Evolutionary conservation across 2,113 vertebrate genomes (phyloP).

Genomic region (Oryctolagus cuniculus): DNA sequence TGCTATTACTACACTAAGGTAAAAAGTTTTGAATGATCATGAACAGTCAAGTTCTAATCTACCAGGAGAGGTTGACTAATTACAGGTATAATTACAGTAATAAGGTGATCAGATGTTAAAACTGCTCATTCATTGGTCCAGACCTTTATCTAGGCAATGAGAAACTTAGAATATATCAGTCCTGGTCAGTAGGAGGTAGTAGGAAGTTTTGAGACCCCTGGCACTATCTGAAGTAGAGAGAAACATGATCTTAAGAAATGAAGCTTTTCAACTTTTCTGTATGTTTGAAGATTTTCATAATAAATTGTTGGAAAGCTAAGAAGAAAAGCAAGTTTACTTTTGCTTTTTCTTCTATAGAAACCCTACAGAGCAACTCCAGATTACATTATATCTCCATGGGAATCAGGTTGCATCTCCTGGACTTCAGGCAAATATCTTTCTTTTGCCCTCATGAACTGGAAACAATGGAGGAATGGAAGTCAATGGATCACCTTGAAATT

Average conservation of each 20-base stretch:
- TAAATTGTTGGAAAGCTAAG: background rate
- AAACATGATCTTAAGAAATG: background rate
- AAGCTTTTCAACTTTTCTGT: background rate
- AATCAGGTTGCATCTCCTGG: background rate
- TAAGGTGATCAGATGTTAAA: background rate
- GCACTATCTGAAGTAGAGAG: background rate
- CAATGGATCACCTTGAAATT: background rate
- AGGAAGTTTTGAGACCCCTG: background rate
- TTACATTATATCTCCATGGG: background rate
- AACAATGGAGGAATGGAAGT: background rate
- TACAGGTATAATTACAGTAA: background rate
- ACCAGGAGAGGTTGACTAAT: background rate
- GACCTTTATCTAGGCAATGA: background rate
- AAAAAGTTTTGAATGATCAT: background rate
- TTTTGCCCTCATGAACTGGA: background rate
- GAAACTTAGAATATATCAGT: background rate
- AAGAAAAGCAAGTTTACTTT: background rate
- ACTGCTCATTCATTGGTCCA: fast-evolving
- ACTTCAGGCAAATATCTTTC: background rate
- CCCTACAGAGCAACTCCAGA: background rate
- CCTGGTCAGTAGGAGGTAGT: background rate
- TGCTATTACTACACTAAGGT: background rate
- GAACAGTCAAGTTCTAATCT: background rate
- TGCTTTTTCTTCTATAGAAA: background rate
- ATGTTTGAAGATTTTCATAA: background rate